Percentiles rank a stretch among this genome's conserved stretches.
phyloP scores from a whole-genome alignment of 2,888 invertebrate genomes.

The Stenoptilia bipunctidactyla region DNA sequence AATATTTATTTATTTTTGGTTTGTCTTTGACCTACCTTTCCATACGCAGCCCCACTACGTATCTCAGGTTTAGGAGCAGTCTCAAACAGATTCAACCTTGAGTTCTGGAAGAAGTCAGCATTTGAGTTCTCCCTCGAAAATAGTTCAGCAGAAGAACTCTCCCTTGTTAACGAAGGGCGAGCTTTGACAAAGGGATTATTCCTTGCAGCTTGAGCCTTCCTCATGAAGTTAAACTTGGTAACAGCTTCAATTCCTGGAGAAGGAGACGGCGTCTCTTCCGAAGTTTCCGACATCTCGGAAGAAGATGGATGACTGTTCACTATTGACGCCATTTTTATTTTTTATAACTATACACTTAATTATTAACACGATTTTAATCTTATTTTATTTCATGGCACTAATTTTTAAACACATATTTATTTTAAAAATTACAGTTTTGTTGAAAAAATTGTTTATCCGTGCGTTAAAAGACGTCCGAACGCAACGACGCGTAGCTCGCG shows the following conservation, averaged over 20 bases:
- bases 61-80: constrained; percentile 50
- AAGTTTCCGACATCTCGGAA: constrained; percentile 21
- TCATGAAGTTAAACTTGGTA: constrained; percentile 52
- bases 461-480: no score
- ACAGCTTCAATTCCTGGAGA: constrained; percentile 32
- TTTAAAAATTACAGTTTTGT: no score
- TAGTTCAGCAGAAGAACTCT: constrained; percentile 50
- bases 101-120: constrained; percentile 55
- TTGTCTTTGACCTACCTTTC: constrained; percentile 30
- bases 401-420: no score
- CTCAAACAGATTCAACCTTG: constrained; percentile 54
- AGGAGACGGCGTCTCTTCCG: constrained; percentile 36
- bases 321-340: constrained; percentile 18
- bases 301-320: constrained; percentile 28
- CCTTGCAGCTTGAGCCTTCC: constrained; percentile 36
- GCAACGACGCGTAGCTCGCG: no score
- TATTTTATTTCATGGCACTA: no score
- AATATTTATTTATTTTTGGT: no score
- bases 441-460: no score
- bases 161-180: constrained; percentile 46
- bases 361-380: no score
- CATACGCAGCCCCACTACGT: constrained; percentile 22
- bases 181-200: constrained; percentile 51
- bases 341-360: no score
- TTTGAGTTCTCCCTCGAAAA: constrained; percentile 54